Conservation (phyloP, 2,888 invertebrate species). For the Gymnoscelis rufifasciata region DNA sequence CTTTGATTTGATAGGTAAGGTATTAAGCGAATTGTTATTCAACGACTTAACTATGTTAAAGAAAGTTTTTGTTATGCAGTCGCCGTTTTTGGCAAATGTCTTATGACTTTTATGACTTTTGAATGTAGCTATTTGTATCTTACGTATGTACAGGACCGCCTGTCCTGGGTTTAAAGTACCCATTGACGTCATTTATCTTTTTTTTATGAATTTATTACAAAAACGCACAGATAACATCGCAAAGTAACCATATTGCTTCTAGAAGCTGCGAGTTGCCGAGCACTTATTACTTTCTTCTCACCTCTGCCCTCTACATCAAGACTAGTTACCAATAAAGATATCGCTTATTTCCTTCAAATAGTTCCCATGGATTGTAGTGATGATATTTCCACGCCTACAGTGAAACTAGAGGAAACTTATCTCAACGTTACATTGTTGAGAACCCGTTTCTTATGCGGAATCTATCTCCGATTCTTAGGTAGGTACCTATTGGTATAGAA, state of each 20-base stretch:
- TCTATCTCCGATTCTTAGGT: no score
- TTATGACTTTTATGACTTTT: constrained; percentile 9
- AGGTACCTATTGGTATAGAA: no score
- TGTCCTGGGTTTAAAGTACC: no score
- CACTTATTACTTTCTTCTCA: no score
- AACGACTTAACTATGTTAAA: constrained; percentile 29
- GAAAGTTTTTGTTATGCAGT: constrained; percentile 30
- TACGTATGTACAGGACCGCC: no score
- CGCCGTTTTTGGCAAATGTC: constrained; percentile 13
- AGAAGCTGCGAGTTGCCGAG: no score
- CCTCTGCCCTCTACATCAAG: neutral
- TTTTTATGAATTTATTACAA: no score
- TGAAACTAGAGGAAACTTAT: constrained; percentile 48
- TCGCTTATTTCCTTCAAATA: constrained; percentile 8
- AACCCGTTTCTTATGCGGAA: constrained; percentile 23
- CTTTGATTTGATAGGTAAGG: constrained; percentile 23
- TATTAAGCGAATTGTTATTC: constrained; percentile 31
- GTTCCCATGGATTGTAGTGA: constrained; percentile 40
- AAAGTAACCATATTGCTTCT: no score
- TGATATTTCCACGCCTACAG: constrained; percentile 35
- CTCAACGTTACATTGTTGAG: constrained; percentile 37
- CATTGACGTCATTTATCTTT: no score
- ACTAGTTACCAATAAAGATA: constrained; percentile 3
- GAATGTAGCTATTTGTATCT: no score
- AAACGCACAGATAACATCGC: no score